phyloP scores from a whole-genome alignment of 1,140 invertebrate species.

The Brachystomella parvula region DNA sequence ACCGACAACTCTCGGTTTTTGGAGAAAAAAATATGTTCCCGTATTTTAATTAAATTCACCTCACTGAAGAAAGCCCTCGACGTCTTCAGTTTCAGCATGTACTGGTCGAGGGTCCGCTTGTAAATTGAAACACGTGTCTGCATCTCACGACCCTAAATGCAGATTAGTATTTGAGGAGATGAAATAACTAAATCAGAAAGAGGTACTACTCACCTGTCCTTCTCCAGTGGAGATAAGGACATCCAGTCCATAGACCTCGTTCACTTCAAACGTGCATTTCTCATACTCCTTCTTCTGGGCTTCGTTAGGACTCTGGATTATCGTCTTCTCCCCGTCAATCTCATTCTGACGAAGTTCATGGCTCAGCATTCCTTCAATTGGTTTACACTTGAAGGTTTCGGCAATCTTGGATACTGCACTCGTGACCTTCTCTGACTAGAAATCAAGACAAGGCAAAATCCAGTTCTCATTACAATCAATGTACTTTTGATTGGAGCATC shows the following conservation, averaged over 20 bases:
- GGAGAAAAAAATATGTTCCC: too few species aligned
- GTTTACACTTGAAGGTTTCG: slow-evolving; percentile 88
- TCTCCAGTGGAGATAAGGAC: slow-evolving; percentile 91
- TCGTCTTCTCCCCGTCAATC: slow-evolving; percentile 97
- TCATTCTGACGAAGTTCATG: slow-evolving; percentile 93
- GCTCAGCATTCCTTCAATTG: slow-evolving; percentile 97
- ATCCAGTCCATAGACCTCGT: slow-evolving; percentile 99
- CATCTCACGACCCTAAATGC: slow-evolving; percentile 67
- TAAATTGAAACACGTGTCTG: slow-evolving; percentile 93
- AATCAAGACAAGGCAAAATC: slow-evolving; percentile 38
- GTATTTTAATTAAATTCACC: slow-evolving; percentile 44
- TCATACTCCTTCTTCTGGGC: slow-evolving; percentile 96
- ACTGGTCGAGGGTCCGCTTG: slow-evolving; percentile 96
- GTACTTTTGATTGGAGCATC: neutral
- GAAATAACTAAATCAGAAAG: slow-evolving; percentile 28
- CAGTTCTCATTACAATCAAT: neutral
- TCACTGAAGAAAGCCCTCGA: slow-evolving; percentile 92
- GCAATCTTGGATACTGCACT: slow-evolving; percentile 88
- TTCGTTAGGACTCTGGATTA: slow-evolving; percentile 96
- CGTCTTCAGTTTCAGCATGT: slow-evolving; percentile 93
- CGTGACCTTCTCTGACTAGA: slow-evolving; percentile 82
- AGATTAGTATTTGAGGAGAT: too few species aligned
- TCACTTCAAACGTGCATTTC: slow-evolving; percentile 88
- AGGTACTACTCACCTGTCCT: slow-evolving; percentile 51
- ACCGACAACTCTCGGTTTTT: too few species aligned